Evolutionary conservation across 2,888 invertebrate genomes (phyloP).

Genomic region (Monochamus alternatus): DNA sequence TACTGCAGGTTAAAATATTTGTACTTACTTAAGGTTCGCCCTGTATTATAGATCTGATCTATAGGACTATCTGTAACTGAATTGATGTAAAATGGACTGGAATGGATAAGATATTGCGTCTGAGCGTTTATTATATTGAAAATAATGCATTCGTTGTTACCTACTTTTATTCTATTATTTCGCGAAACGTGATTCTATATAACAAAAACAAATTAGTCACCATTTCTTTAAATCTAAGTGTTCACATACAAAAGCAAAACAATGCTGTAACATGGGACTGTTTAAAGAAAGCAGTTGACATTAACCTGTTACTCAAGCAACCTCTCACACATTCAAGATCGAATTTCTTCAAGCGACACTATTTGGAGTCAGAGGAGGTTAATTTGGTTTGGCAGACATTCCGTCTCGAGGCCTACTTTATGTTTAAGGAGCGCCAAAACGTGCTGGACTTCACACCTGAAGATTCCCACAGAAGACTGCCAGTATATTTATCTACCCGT

Average conservation of each 20-base stretch:
- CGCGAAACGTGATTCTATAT: no score
- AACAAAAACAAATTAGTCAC: no score
- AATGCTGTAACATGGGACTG: slow-evolving; percentile 2
- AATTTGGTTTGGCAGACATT: slow-evolving; percentile 52
- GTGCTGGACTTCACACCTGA: slow-evolving; percentile 41
- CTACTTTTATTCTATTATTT: no score
- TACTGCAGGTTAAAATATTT: no score
- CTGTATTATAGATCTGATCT: no score
- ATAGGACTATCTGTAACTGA: no score
- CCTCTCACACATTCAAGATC: slow-evolving; percentile 35
- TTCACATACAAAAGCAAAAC: slow-evolving; percentile 9
- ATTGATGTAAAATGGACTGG: no score
- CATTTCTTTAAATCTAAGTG: no score
- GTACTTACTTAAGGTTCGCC: no score
- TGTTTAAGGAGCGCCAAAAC: slow-evolving; percentile 48
- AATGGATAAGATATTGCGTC: no score
- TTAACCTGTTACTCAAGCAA: slow-evolving; percentile 16
- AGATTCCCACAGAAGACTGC: slow-evolving; percentile 39
- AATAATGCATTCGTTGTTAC: no score
- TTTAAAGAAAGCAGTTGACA: slow-evolving; percentile 25
- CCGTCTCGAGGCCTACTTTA: slow-evolving; percentile 55
- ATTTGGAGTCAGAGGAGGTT: slow-evolving; percentile 51
- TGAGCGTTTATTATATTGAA: no score
- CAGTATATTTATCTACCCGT: slow-evolving; percentile 30
- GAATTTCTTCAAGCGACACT: slow-evolving; percentile 46